A percentile compares a stretch with the other conserved stretches of the same genome.
Conservation (phyloP, 1,140 invertebrate species). For the Thereuonema tuberculata region DNA sequence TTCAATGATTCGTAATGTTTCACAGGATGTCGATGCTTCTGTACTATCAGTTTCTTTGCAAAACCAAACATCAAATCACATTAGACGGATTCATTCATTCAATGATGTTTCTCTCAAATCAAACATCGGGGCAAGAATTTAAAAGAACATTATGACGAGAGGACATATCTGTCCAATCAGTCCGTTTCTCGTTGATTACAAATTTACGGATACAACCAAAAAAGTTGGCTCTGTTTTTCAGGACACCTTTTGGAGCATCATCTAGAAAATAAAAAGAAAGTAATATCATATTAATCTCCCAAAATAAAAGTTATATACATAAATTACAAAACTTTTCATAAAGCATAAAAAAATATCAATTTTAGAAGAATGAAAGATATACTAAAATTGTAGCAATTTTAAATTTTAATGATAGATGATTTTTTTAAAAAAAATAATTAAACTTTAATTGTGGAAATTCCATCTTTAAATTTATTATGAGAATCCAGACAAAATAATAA, state of each 20-base stretch:
- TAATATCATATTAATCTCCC: neutral
- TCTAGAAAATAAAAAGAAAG: conserved; percentile 35
- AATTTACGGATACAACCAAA: conserved; percentile 82
- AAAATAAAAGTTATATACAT: conserved; percentile 11
- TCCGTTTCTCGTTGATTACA: conserved; percentile 44
- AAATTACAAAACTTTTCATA: conserved; percentile 6
- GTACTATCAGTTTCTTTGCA: too few species aligned
- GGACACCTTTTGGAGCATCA: conserved; percentile 46
- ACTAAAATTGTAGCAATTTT: neutral
- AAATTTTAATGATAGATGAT: conserved; percentile 6
- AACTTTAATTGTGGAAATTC: neutral
- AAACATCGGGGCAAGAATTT: conserved; percentile 70
- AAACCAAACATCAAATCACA: too few species aligned
- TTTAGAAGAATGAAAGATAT: conserved; percentile 10
- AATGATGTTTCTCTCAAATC: too few species aligned
- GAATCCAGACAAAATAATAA: too few species aligned
- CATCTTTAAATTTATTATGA: too few species aligned
- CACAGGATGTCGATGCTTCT: too few species aligned
- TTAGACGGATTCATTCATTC: too few species aligned
- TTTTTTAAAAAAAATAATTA: conserved; percentile 4
- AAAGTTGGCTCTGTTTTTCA: conserved; percentile 60
- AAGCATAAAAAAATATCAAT: conserved; percentile 11
- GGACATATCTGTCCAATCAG: conserved; percentile 73
- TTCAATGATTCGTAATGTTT: too few species aligned
- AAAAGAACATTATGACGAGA: conserved; percentile 64